These are phyloP conservation scores for Leptinotarsa haldemani DNA, from an alignment of 2,888 invertebrate genomes.

Conservation along the genomic window DNA sequence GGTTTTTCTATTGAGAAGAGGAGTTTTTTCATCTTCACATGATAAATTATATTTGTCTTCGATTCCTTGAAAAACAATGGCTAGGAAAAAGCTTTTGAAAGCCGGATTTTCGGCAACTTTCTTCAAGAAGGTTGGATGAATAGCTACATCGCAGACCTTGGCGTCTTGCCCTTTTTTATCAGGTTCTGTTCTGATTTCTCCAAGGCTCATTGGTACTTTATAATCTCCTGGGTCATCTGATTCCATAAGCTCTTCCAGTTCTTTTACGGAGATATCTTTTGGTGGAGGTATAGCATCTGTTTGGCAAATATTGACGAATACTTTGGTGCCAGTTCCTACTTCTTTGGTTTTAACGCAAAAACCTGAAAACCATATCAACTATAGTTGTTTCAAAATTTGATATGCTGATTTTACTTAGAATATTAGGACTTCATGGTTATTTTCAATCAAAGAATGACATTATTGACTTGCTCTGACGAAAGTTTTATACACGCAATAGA, in stretches of 20 bases:
- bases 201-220: slow-evolving; percentile 91
- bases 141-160: slow-evolving; percentile 85
- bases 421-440: too few species aligned
- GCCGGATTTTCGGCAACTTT: slow-evolving; percentile 78
- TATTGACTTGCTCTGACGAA: too few species aligned
- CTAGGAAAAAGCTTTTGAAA: slow-evolving; percentile 84
- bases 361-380: slow-evolving; percentile 67
- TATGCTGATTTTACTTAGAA: too few species aligned
- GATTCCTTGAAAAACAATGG: slow-evolving; percentile 82
- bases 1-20: slow-evolving; percentile 79
- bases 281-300: slow-evolving; percentile 82
- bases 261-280: slow-evolving; percentile 77
- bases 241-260: slow-evolving; percentile 76
- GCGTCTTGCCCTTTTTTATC: slow-evolving; percentile 81
- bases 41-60: slow-evolving; percentile 82
- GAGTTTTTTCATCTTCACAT: slow-evolving; percentile 74
- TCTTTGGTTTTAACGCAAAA: slow-evolving; percentile 83
- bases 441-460: too few species aligned
- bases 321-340: slow-evolving; percentile 74
- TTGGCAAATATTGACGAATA: slow-evolving; percentile 89
- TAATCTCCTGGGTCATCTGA: slow-evolving; percentile 78
- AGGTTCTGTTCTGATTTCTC: slow-evolving; percentile 79
- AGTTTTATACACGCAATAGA: too few species aligned
- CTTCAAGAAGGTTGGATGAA: slow-evolving; percentile 81
- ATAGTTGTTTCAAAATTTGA: too few species aligned